Conservation (phyloP, 2,797 vertebrate species). For the Limnodromus scolopaceus region DNA sequence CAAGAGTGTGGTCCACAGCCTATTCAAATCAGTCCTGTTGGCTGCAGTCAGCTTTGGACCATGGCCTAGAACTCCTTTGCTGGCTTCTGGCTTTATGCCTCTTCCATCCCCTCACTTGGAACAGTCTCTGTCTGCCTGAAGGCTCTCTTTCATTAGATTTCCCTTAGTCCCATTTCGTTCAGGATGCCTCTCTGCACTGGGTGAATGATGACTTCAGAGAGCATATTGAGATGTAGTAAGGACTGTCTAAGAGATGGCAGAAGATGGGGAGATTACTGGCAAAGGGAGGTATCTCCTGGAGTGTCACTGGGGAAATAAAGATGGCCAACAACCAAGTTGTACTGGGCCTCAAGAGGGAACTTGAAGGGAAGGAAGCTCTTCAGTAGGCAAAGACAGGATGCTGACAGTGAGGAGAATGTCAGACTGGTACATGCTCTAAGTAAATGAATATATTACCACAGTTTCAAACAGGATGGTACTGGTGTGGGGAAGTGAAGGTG, state of each 20-base stretch:
- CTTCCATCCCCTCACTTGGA: not conserved
- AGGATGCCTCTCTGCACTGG: not conserved
- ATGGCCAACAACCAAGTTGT: not conserved
- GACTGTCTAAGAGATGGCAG: not conserved
- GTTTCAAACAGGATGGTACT: not conserved
- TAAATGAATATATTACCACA: not conserved
- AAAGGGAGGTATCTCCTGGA: not conserved
- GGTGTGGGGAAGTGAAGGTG: not conserved
- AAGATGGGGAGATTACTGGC: not conserved
- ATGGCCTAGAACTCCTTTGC: not conserved
- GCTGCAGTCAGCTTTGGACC: not conserved
- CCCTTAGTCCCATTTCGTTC: not conserved
- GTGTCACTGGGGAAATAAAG: not conserved
- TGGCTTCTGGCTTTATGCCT: not conserved
- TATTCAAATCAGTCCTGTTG: not conserved
- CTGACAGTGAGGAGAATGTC: not conserved
- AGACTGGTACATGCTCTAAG: not conserved
- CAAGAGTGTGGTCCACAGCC: not conserved
- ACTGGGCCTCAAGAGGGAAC: not conserved
- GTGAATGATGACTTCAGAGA: not conserved
- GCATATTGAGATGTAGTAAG: not conserved
- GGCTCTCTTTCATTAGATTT: not conserved
- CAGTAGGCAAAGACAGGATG: not conserved
- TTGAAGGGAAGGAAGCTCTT: not conserved
- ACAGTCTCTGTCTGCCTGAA: not conserved